A percentile compares a stretch with the other conserved stretches of the same genome.
Evolutionary conservation across 1,140 invertebrate species (phyloP).

Genomic region (Trypoxylus dichotomus): DNA sequence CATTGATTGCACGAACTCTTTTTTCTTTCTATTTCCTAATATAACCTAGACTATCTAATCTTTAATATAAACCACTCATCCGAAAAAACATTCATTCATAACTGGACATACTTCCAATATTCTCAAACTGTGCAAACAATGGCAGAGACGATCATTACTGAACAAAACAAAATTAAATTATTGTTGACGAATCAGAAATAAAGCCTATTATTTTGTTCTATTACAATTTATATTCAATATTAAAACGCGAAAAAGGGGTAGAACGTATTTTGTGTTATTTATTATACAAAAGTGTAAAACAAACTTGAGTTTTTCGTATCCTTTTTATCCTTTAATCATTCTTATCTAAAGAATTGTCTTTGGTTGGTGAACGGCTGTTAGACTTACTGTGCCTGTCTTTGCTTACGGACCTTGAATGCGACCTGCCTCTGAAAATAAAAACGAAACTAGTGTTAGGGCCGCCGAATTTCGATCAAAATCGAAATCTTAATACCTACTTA

Average conservation of each 20-base stretch:
- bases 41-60: neutral
- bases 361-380: conserved; percentile 30
- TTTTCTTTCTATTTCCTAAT: neutral
- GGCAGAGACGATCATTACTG: neutral
- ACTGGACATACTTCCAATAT: neutral
- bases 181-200: no score
- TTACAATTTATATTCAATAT: neutral
- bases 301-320: conserved; percentile 17
- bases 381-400: conserved; percentile 34
- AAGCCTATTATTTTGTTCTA: neutral
- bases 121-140: neutral
- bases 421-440: conserved; percentile 29
- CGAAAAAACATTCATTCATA: neutral
- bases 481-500: conserved; percentile 28
- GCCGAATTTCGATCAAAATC: neutral
- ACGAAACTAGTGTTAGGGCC: neutral
- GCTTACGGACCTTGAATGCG: conserved; percentile 32
- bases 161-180: neutral
- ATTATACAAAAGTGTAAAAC: conserved; percentile 27
- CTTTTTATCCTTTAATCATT: conserved; percentile 4
- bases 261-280: neutral
- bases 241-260: conserved; percentile 1
- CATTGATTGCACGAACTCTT: neutral
- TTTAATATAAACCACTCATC: neutral
- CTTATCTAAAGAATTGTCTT: conserved; percentile 38